Conservation (phyloP, 1,140 invertebrate species). For the Brachionus manjavacas region DNA sequence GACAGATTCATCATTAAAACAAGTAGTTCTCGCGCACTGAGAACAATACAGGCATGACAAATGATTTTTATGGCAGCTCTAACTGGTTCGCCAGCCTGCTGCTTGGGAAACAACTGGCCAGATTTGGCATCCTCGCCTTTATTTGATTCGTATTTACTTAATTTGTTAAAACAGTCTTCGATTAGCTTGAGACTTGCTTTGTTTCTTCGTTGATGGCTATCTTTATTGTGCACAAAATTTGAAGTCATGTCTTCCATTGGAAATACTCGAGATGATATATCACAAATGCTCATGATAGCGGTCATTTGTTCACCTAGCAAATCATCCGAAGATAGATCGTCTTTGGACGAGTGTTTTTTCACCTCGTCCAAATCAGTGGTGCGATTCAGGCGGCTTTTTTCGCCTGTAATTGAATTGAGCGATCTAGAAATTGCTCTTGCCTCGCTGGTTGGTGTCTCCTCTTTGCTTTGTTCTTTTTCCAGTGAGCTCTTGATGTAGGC, state of each 20-base stretch:
- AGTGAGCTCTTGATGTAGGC: background rate
- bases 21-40: background rate
- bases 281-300: background rate
- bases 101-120: background rate
- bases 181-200: background rate
- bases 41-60: background rate
- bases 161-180: constrained; percentile 4
- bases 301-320: background rate
- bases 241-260: constrained; percentile 2
- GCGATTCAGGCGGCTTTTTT: background rate
- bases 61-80: constrained; percentile 4
- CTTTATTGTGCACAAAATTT: background rate
- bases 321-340: background rate
- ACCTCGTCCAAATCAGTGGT: background rate
- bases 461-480: background rate
- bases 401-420: background rate
- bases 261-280: background rate
- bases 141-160: background rate
- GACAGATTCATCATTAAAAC: background rate
- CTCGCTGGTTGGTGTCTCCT: background rate
- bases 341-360: background rate
- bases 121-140: background rate
- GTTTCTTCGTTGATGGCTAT: background rate
- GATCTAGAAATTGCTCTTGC: background rate
- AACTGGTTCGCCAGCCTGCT: background rate